Evolutionary conservation across 1,140 invertebrate genomes (phyloP), one percentile per base, ranked within the genome.

Genomic region (Achroia grisella): DNA sequence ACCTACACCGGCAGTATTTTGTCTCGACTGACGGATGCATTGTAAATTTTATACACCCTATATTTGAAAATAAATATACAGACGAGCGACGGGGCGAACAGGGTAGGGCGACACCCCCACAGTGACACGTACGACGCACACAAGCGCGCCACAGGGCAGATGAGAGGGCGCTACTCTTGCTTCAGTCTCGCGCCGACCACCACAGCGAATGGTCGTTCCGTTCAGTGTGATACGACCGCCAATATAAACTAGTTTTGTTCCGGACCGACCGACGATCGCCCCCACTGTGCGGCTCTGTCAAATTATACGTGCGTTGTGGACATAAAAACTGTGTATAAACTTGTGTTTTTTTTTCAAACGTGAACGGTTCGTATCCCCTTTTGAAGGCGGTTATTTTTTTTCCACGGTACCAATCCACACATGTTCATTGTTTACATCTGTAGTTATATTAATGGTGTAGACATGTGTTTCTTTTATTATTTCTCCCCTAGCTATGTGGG

Each of bases 161-260:
- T 45, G 62, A 67, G 71, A 69, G 70, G 71, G 79, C 76, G 69
- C 71, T 67, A 58, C 57, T 32, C 55, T 66, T 67, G 62, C 61
- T 37, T 65, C 71, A 83, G 79, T 83, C 75, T 83, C 74, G 79
- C 75, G 70, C 65, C 65, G 73, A 70, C 69, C 65, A 62, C 61
- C 62, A 51, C 23, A 17, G 34, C 42, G 63, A 61, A 34, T 42
- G 72, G 60, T 63, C 51, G 72, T 54, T 44, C 51, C 46, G 58
- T 48, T 52, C 49, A 43, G 32, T 56, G 43, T 48, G 37, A 66
- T 61, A 58, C 62, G 52, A 68, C 69, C 70, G 70, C 58, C 64
- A 76, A 74, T 67, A 79, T 76, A 77, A 80, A 80, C 73, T 80
- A 78, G 78, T 83, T 78, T 73, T 65, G 59, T 71, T 71, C 64